A percentile compares a stretch with the other conserved stretches of the same genome.
Conservation (phyloP, 2,113 vertebrate genomes). For the Glaucidium brasilianum region DNA sequence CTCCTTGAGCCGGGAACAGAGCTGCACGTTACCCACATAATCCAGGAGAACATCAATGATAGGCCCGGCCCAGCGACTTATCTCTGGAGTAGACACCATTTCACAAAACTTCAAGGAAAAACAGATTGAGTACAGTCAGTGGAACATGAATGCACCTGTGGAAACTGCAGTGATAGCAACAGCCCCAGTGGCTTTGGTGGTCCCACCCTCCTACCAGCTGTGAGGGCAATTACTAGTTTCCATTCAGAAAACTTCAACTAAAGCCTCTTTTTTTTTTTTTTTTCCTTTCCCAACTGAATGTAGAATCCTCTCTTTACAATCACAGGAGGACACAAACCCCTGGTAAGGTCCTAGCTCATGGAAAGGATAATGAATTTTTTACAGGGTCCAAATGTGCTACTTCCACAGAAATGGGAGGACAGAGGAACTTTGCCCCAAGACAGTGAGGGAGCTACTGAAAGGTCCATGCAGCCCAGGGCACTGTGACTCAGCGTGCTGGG, state of each 20-base stretch:
- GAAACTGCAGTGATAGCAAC: neutral
- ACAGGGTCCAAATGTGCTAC: neutral
- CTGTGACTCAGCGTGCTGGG: neutral
- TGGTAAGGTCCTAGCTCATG: neutral
- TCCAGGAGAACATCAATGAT: constrained; percentile 92
- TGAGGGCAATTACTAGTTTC: neutral
- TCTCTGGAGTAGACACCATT: constrained; percentile 83
- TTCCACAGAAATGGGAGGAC: neutral
- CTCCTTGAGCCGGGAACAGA: constrained; percentile 86
- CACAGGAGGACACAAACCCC: neutral
- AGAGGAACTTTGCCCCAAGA: neutral
- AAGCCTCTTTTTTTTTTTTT: neutral
- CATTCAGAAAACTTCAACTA: neutral
- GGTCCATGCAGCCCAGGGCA: neutral
- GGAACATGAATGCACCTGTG: neutral
- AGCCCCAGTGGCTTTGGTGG: neutral
- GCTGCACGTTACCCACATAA: constrained; percentile 87
- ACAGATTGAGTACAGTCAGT: neutral
- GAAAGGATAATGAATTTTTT: neutral
- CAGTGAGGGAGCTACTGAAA: neutral
- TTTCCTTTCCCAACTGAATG: neutral
- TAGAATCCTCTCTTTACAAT: neutral
- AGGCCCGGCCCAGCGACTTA: constrained; percentile 85
- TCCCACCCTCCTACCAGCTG: neutral
- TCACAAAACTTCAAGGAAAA: constrained; percentile 87